Conservation (phyloP, 2,888 invertebrate genomes). For the Volucella bombylans region DNA sequence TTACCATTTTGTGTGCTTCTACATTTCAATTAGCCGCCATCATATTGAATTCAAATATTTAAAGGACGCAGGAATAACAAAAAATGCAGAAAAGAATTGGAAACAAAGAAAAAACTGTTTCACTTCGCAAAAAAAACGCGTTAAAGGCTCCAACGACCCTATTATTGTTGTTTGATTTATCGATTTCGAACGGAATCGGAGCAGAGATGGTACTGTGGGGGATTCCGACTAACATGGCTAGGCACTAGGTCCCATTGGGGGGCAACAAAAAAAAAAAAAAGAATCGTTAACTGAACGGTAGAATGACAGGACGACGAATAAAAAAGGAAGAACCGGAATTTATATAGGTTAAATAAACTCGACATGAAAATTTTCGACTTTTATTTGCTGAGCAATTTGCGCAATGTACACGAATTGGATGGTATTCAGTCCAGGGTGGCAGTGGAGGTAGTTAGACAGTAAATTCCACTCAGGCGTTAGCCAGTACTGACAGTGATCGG, state of each 20-base stretch:
- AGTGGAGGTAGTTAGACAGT: too few relatives aligned
- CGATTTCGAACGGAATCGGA: conserved; percentile 27
- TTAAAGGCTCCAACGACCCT: conserved; percentile 24
- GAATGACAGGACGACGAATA: neutral
- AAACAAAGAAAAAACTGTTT: neutral
- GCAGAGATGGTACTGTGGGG: neutral
- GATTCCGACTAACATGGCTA: too few relatives aligned
- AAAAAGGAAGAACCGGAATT: neutral
- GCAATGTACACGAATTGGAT: neutral
- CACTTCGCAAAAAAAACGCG: conserved; percentile 1
- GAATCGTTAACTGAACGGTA: too few relatives aligned
- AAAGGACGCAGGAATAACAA: conserved; percentile 25
- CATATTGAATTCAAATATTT: conserved; percentile 80
- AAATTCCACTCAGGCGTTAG: too few relatives aligned
- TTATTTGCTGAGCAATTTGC: conserved; percentile 34
- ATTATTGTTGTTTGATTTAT: conserved; percentile 48
- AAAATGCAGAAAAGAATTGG: neutral
- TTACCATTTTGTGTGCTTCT: neutral
- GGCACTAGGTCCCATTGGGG: too few relatives aligned
- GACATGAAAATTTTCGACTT: conserved; percentile 23
- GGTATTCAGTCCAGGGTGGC: too few relatives aligned
- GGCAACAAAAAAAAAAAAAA: neutral
- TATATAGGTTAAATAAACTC: conserved; percentile 42
- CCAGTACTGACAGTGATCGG: too few relatives aligned
- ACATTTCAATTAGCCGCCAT: conserved; percentile 79